phyloP scores from a whole-genome alignment of 2,113 vertebrate genomes.

The Gallinago undulata region DNA sequence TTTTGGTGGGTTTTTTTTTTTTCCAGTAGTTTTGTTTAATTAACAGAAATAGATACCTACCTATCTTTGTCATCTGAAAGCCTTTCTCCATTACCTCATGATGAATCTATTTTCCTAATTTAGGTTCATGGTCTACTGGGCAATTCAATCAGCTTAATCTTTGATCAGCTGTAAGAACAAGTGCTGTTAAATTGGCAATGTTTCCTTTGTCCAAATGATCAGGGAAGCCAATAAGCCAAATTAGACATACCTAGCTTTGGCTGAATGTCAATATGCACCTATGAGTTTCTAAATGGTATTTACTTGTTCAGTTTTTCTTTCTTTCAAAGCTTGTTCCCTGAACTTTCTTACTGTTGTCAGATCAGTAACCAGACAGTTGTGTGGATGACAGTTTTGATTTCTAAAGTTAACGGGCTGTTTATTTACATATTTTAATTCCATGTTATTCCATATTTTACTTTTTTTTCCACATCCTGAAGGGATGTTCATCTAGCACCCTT shows the following conservation, averaged over 20 bases:
- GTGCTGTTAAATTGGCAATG: background rate
- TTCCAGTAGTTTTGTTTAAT: background rate
- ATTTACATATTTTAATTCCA: background rate
- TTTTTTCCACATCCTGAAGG: background rate
- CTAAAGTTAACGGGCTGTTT: background rate
- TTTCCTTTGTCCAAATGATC: background rate
- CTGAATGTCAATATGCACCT: background rate
- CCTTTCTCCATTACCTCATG: background rate
- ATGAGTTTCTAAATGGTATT: background rate
- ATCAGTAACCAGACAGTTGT: background rate
- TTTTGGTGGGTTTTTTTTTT: too few species aligned
- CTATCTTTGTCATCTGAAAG: background rate
- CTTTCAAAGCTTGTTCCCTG: background rate
- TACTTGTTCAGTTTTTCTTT: background rate
- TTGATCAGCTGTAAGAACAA: background rate
- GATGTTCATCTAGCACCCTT: background rate
- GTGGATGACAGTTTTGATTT: background rate
- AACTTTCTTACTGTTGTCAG: background rate
- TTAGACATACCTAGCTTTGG: background rate
- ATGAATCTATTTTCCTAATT: background rate
- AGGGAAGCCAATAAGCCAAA: background rate
- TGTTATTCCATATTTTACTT: background rate
- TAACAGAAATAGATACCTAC: background rate
- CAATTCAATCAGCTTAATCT: background rate
- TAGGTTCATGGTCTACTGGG: background rate